These are phyloP conservation scores for Elaeidobius kamerunicus DNA, from an alignment of 2,888 invertebrate species.

Conservation along the genomic window DNA sequence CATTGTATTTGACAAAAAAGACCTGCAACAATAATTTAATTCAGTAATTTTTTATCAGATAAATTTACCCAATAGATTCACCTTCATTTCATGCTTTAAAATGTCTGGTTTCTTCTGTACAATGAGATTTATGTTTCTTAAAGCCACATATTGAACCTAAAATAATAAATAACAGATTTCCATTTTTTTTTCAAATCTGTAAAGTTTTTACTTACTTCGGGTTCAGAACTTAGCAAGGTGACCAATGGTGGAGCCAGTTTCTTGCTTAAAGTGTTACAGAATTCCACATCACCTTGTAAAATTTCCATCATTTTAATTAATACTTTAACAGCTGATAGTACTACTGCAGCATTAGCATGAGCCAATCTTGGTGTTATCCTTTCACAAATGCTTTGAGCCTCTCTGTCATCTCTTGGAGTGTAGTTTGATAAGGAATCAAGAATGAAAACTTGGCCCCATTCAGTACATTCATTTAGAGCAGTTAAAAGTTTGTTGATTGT, in stretches of 20 bases:
- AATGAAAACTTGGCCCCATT: constrained; percentile 99
- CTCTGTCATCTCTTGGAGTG: constrained; percentile 92
- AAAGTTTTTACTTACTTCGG: constrained; percentile 76
- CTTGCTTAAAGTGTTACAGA: constrained; percentile 89
- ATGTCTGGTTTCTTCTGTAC: constrained; percentile 99
- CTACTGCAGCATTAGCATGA: constrained; percentile 99
- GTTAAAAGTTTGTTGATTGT: constrained; percentile 98
- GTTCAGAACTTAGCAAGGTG: constrained; percentile 94
- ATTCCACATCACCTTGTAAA: constrained; percentile 82
- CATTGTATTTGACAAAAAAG: constrained; percentile 99
- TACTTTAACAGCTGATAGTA: constrained; percentile 95
- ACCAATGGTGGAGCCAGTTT: constrained; percentile 99
- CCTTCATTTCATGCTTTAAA: constrained; percentile 99
- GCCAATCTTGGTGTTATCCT: constrained; percentile 95
- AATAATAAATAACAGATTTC: neutral
- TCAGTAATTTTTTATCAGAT: neutral
- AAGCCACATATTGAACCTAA: constrained; percentile 89
- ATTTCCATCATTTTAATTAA: constrained; percentile 99
- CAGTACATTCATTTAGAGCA: constrained; percentile 98
- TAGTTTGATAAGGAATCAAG: constrained; percentile 97
- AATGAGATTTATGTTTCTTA: constrained; percentile 97
- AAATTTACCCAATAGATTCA: constrained; percentile 42
- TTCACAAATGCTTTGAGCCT: constrained; percentile 98
- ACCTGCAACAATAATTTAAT: constrained; percentile 52
- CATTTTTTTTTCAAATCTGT: too few relatives aligned